Base-by-base conservation (phyloP, 2,113 vertebrate species). In the Tychaedon coryphoeus region DNA sequence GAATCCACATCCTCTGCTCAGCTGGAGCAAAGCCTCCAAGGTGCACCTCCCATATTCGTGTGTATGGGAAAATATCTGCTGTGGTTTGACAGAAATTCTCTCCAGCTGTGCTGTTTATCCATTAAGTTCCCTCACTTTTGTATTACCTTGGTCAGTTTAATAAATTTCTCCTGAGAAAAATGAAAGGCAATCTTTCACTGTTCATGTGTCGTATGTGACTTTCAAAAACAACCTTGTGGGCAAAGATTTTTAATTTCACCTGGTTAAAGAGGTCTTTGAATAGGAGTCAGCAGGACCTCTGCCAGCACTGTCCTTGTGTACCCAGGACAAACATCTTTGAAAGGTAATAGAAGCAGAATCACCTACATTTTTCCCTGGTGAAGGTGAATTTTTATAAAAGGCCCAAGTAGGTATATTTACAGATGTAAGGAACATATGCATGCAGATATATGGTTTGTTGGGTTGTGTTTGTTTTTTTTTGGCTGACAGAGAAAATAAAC, bases 401-500 rank as follows among this genome's bases (percentile, higher is more conserved):
- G 33, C 23, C 6, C 54, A 54, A 61, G 33, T 4, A 70, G 7
- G 18, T 38, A 26, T 22, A 36, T 42, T 93, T 70, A 54, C 12
- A 58, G 26, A 83, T 70, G 71, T 40, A 94, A 86, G 48, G 38
- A 82, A 17, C 1, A 0, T 62, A 25, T 8, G 4, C 22, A 20
- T 77, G 43, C 19, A 88, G 71, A 45, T 73, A 29, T 7, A 45
- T 14, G 38, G 22, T n/a, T 56, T 56, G 60, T 48, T 48, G 24
- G 18, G 7, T n/a, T n/a, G n/a, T n/a, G n/a, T n/a, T n/a, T n/a
- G n/a, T 4, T 36, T 69, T 38, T 48, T 84, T 82, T 60, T 80
- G 34, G 40, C 71, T 95, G 88, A 77, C 78, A 83, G 16, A 56
- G 84, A 83, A 94, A 93, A 86, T 82, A 93, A 96, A 90, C 67